Percentiles rank a stretch among this genome's conserved stretches.
These are phyloP conservation scores for Oxyura jamaicensis DNA, from an alignment of 2,113 vertebrate species.

Conservation along the genomic window DNA sequence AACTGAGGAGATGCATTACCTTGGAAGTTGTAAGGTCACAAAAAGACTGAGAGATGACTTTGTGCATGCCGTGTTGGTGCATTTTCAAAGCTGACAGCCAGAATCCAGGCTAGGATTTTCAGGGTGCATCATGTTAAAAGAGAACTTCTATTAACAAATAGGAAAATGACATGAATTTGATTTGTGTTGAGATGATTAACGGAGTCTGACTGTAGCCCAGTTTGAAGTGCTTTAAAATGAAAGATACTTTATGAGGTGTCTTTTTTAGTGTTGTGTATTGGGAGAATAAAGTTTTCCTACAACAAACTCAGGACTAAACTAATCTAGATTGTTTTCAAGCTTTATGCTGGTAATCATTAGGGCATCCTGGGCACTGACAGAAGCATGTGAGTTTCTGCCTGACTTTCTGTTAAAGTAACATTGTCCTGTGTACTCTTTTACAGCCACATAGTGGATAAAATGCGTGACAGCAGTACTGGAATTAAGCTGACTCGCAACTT, in stretches of 20 bases:
- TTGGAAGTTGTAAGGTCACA: not conserved
- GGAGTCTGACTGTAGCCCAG: not conserved
- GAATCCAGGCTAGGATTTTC: not conserved
- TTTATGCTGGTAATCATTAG: not conserved
- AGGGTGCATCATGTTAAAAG: not conserved
- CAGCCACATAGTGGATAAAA: conserved; percentile 90
- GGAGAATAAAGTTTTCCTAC: not conserved
- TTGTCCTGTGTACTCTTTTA: not conserved
- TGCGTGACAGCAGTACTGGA: conserved; percentile 87
- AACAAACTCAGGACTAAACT: not conserved
- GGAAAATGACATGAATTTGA: not conserved
- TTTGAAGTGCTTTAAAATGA: not conserved
- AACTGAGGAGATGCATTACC: not conserved
- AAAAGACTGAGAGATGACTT: fast-evolving
- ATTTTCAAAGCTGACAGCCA: not conserved
- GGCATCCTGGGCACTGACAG: not conserved
- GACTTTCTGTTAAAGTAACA: not conserved
- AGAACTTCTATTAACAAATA: not conserved
- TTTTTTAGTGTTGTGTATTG: not conserved
- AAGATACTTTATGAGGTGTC: not conserved
- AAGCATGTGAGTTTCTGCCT: not conserved
- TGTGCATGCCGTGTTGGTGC: not conserved
- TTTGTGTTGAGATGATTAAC: not conserved
- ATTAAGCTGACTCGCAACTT: conserved; percentile 85
- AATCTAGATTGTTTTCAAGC: not conserved